These are phyloP conservation scores for Rhopalosiphum padi DNA, from an alignment of 1,140 invertebrate species.

Conservation along the genomic window DNA sequence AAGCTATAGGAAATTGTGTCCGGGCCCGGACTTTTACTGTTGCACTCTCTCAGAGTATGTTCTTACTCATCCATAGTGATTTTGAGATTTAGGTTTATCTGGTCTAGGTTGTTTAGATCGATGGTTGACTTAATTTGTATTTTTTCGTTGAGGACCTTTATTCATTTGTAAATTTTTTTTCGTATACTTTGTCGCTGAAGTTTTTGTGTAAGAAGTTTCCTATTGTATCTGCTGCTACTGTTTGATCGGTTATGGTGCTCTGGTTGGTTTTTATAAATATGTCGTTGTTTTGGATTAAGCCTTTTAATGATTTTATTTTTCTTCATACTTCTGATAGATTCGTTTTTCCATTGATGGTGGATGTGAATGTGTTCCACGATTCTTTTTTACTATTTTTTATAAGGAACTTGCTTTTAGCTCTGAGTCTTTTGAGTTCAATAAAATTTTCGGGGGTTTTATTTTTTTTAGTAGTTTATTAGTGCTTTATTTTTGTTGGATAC, in stretches of 20 bases:
- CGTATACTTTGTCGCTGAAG: neutral
- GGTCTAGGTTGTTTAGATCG: neutral
- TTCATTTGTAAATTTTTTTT: neutral
- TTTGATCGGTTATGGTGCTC: neutral
- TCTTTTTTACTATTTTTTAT: slow-evolving; percentile 20
- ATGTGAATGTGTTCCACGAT: neutral
- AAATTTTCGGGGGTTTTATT: neutral
- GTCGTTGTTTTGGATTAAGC: neutral
- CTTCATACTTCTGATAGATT: neutral
- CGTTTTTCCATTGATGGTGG: neutral
- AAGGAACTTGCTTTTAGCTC: neutral
- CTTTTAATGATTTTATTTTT: slow-evolving; percentile 33
- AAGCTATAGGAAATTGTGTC: too few relatives aligned
- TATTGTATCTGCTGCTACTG: neutral
- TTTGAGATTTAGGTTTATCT: neutral
- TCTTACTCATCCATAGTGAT: neutral
- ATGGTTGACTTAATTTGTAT: neutral
- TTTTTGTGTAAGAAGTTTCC: neutral
- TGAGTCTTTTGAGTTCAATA: slow-evolving; percentile 6
- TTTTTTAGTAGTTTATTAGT: neutral
- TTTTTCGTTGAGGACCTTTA: neutral
- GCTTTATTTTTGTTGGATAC: slow-evolving; percentile 3
- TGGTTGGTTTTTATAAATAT: neutral
- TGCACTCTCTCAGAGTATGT: too few relatives aligned
- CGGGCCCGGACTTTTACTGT: too few relatives aligned